Evolutionary conservation across 1,140 invertebrate species (phyloP).

Genomic region (Saccostrea cuccullata): DNA sequence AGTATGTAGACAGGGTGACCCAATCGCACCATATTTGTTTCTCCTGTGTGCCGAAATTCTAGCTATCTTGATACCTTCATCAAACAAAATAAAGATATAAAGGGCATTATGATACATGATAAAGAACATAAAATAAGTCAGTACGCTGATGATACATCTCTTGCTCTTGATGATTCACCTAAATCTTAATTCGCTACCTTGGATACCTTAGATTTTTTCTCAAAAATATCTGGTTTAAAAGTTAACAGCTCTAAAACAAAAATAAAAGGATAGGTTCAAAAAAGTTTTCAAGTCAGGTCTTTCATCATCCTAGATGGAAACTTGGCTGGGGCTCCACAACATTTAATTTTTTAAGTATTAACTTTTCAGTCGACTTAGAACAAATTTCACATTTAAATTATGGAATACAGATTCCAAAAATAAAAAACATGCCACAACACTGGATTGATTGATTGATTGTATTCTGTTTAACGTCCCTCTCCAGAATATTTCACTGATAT

Average conservation of each 20-base stretch:
- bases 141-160: no score
- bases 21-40: conserved; percentile 35
- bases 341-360: not conserved
- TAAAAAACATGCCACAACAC: no score
- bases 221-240: not conserved
- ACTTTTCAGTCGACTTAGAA: not conserved
- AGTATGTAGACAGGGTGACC: not conserved
- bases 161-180: no score
- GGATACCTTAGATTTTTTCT: conserved; percentile 15
- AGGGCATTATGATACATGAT: conserved; percentile 4
- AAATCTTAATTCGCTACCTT: not conserved
- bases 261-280: not conserved
- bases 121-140: not conserved
- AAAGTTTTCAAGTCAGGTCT: no score
- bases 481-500: no score
- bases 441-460: no score
- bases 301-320: not conserved
- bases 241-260: not conserved
- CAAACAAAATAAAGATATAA: no score
- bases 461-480: no score
- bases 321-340: not conserved
- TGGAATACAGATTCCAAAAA: no score
- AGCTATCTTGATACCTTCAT: not conserved
- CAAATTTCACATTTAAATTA: no score
- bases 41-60: not conserved